Evolutionary conservation across 1,140 invertebrate species (phyloP), one percentile per base, ranked within the genome.

Genomic region (Scylla paramamosain): DNA sequence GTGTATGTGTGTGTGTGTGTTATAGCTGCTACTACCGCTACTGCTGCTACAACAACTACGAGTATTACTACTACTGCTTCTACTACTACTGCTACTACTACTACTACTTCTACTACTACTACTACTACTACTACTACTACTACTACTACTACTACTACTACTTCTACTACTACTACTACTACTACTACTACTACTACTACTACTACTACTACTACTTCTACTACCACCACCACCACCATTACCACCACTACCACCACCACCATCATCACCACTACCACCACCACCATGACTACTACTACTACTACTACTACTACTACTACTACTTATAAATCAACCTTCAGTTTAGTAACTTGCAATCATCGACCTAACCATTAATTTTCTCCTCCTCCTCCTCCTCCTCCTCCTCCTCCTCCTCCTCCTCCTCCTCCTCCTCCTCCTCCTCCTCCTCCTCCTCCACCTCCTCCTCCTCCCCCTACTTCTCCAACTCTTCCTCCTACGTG

Each of bases 231-330:
- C n/a, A 77, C 67, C n/a, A 77, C 67, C n/a, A 77, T 20, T 77
- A 77, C 67, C n/a, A 77, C 67, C n/a, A 77, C 67, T 77, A 77
- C 67, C n/a, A 77, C 67, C n/a, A 77, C 67, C n/a, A 77, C 67
- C n/a, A 77, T 20, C n/a, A 77, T 20, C n/a, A 77, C 67, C n/a
- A 77, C 25, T 77, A 77, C 67, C n/a, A 77, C 67, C n/a, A 77
- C 67, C n/a, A 77, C 67, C n/a, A 77, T 20, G 8, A 77, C 67
- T 77, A 77, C 25, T 39, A 39, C 39, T 2, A 39, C 39, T 39
- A 39, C 39, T 39, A 39, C 39, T 39, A 2, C 39, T 39, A 39
- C 6, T 39, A 39, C 39, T 39, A 39, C 39, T 39, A 39, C 39
- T 39, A 39, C 39, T 39, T 6, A 39, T 39, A 39, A 39, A 39